These are phyloP conservation scores for Drosophila ambigua DNA, from an alignment of 1,140 invertebrate genomes.

Conservation along the genomic window DNA sequence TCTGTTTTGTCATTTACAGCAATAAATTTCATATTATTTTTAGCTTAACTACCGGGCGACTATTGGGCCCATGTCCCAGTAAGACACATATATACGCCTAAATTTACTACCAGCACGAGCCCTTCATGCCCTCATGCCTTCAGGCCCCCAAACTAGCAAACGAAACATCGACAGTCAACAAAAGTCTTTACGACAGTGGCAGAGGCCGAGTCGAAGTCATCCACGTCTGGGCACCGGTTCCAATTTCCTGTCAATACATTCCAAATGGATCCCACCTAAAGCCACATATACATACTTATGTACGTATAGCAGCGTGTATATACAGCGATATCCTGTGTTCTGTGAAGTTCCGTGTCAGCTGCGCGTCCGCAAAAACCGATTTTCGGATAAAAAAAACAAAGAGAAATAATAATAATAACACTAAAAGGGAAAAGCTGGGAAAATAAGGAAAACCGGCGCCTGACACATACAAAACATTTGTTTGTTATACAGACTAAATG, in stretches of 20 bases:
- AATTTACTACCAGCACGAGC: slow-evolving; percentile 69
- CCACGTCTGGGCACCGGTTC: slow-evolving; percentile 45
- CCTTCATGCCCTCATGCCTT: slow-evolving; percentile 11
- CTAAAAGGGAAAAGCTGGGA: slow-evolving; percentile 22
- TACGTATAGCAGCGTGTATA: not conserved
- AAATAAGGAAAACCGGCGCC: slow-evolving; percentile 58
- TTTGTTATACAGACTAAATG: slow-evolving; percentile 53
- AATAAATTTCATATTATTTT: slow-evolving; percentile 78
- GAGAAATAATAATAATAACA: slow-evolving; percentile 53
- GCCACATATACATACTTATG: not conserved
- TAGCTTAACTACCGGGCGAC: slow-evolving; percentile 66
- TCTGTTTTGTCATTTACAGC: slow-evolving; percentile 74
- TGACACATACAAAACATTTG: slow-evolving; percentile 63
- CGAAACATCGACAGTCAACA: too few relatives aligned
- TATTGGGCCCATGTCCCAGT: slow-evolving; percentile 45
- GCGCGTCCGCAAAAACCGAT: slow-evolving; percentile 71
- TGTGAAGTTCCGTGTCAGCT: slow-evolving; percentile 62
- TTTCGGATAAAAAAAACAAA: slow-evolving; percentile 67
- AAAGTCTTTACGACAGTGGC: too few relatives aligned
- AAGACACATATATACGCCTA: slow-evolving; percentile 22
- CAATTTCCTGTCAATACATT: slow-evolving; percentile 78
- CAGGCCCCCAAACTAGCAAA: not conserved
- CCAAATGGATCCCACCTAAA: slow-evolving; percentile 38
- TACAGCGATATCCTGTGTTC: not conserved
- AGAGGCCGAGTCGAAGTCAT: not conserved